phyloP scores from a whole-genome alignment of 2,113 vertebrate species.

The Labeo rohita region DNA sequence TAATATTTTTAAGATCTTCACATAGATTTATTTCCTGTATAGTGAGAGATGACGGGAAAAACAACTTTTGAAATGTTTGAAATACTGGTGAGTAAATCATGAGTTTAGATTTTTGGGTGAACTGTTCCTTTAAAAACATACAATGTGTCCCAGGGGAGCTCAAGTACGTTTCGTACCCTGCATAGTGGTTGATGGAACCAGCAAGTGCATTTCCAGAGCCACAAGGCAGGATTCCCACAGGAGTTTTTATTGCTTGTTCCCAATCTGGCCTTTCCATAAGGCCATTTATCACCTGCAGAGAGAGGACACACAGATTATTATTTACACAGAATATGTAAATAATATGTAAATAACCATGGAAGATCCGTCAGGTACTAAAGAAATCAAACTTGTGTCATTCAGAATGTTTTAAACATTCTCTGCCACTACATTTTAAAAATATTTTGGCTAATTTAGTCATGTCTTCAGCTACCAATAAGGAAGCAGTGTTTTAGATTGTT shows the following conservation, averaged over 20 bases:
- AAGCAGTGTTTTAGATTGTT: neutral
- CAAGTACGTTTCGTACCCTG: slow-evolving; percentile 76
- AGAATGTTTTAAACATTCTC: neutral
- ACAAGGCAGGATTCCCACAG: slow-evolving; percentile 87
- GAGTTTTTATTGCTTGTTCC: slow-evolving; percentile 88
- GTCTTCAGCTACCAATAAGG: neutral
- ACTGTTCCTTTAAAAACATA: neutral
- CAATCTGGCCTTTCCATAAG: slow-evolving; percentile 87
- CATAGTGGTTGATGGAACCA: slow-evolving; percentile 85
- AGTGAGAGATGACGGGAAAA: neutral
- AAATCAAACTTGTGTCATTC: neutral
- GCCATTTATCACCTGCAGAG: slow-evolving; percentile 86
- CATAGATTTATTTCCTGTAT: neutral
- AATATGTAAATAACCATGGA: neutral
- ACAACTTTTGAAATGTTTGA: neutral
- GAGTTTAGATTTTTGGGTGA: neutral
- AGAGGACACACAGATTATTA: slow-evolving; percentile 19
- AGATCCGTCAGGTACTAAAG: neutral
- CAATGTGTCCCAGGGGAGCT: neutral
- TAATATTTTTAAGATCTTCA: neutral
- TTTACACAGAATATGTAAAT: neutral
- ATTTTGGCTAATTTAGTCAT: neutral
- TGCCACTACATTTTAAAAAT: neutral
- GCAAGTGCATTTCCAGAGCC: slow-evolving; percentile 91
- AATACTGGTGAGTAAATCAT: neutral